These are phyloP conservation scores for Vespertilio murinus DNA, from an alignment of 2,797 vertebrate species.

Conservation along the genomic window DNA sequence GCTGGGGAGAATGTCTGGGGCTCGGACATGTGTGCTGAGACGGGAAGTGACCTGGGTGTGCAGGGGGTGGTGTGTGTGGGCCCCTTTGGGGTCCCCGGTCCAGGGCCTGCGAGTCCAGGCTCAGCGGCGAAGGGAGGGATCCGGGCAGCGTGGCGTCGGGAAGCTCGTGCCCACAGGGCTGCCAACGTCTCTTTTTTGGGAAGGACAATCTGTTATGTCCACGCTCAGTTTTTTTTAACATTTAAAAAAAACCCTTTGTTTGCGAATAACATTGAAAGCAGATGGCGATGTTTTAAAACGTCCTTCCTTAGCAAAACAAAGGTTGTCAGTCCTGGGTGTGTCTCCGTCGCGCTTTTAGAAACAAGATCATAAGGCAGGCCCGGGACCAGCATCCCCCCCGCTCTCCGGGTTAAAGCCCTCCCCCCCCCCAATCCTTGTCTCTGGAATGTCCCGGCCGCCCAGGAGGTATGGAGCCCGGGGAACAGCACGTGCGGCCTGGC, in stretches of 20 bases:
- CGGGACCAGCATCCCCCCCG: not conserved
- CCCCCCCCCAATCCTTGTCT: too few species aligned
- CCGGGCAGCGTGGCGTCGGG: rapidly evolving
- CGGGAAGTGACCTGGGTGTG: not conserved
- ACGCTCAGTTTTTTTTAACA: not conserved
- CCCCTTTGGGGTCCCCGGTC: rapidly evolving
- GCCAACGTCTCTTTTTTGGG: not conserved
- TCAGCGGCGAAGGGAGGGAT: not conserved
- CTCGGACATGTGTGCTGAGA: not conserved
- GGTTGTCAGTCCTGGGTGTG: constrained; percentile 19
- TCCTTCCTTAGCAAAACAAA: constrained; percentile 60
- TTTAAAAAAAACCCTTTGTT: constrained; percentile 17
- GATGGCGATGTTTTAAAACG: constrained; percentile 40
- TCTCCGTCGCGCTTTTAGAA: constrained; percentile 32
- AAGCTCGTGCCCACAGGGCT: not conserved
- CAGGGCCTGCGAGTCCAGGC: not conserved
- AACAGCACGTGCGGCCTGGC: not conserved
- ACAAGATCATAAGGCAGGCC: constrained; percentile 45
- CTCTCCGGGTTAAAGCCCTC: not conserved
- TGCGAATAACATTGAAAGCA: constrained; percentile 61
- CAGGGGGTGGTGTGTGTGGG: not conserved
- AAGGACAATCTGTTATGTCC: not conserved
- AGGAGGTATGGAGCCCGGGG: not conserved
- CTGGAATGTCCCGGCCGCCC: not conserved
- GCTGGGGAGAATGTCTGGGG: not conserved